Evolutionary conservation across 1,140 invertebrate species (phyloP), one percentile per base, ranked within the genome.

Genomic region (Drosophila ambigua): DNA sequence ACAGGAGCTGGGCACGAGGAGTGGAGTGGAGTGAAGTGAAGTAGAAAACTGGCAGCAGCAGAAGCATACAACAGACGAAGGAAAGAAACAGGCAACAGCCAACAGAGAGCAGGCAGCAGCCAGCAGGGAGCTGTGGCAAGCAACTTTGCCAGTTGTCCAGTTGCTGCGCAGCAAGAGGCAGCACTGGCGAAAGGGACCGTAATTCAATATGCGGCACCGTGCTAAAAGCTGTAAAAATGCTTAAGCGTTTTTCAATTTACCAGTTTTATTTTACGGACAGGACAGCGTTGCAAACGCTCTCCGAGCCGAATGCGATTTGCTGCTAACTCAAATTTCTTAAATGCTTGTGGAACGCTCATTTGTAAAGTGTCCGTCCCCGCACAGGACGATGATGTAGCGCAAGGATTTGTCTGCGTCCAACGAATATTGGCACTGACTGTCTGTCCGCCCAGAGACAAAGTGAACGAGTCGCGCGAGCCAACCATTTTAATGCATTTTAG

Each of bases 221-320:
- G 82, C 76, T 87, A 83, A 88, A 88, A 87, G 83, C 83, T 88
- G 83, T 87, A 88, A 83, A 87, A 87, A 87, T 87, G 79, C 68
- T 88, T 88, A 87, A 87, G 83, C 83, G 83, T 88, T 87, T 87
- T 87, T 79, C 82, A 87, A 87, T 87, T 87, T 87, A 69, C 61
- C 58, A 76, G 82, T 88, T 87, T 87, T 87, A 72, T 87, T 81
- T 88, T 77, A 78, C 69, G 71, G 46, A 49, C 58, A 48, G 20
- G 44, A 45, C 53, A 51, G 20, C 44, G 41, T 55, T 54, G 53
- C 43, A 13, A 31, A 44, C 59, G 61, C 51, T 72, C 65, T 66
- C 20, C 67, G 69, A 58, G 44, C 69, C 72, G 59, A 87, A 82
- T 88, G 78, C 69, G 83, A 88, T 88, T 87, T 88, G 74, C 82